Conservation (phyloP, 1,140 invertebrate species). For the Euwallacea similis region DNA sequence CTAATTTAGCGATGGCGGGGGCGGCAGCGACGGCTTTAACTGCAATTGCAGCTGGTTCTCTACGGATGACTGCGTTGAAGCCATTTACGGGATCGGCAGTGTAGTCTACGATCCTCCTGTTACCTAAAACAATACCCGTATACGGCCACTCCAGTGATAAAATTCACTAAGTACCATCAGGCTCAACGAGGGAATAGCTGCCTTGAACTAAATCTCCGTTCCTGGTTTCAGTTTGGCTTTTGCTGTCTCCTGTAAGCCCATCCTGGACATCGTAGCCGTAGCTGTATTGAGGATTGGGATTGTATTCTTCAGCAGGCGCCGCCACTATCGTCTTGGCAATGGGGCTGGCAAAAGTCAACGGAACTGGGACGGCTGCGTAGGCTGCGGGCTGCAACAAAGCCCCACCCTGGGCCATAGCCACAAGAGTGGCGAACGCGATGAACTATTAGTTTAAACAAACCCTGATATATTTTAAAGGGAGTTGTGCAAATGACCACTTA, state of each 20-base stretch:
- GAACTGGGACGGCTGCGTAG: conserved; percentile 18
- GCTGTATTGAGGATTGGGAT: conserved; percentile 59
- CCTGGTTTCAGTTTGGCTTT: conserved; percentile 55
- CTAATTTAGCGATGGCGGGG: no score
- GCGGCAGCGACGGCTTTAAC: no score
- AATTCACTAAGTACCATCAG: conserved; percentile 45
- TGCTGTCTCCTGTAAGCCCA: conserved; percentile 49
- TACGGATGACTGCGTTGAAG: no score
- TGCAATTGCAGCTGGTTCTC: no score
- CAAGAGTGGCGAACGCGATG: conserved; percentile 22
- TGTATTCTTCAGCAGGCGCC: conserved; percentile 56
- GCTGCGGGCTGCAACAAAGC: conserved; percentile 13
- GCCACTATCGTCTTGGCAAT: conserved; percentile 34
- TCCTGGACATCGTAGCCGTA: conserved; percentile 61
- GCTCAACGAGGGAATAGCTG: no score
- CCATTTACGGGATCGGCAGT: no score
- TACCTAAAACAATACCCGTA: no score
- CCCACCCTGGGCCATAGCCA: conserved; percentile 35
- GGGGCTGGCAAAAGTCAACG: conserved; percentile 56
- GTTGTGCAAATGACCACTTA: no score
- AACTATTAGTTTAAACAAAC: conserved; percentile 11
- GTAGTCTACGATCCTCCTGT: no score
- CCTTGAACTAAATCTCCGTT: no score
- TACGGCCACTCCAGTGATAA: no score
- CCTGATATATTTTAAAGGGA: no score